A percentile compares a stretch with the other conserved stretches of the same genome.
These are phyloP conservation scores for Autographa pulchrina DNA, from an alignment of 2,888 invertebrate genomes.

Conservation along the genomic window DNA sequence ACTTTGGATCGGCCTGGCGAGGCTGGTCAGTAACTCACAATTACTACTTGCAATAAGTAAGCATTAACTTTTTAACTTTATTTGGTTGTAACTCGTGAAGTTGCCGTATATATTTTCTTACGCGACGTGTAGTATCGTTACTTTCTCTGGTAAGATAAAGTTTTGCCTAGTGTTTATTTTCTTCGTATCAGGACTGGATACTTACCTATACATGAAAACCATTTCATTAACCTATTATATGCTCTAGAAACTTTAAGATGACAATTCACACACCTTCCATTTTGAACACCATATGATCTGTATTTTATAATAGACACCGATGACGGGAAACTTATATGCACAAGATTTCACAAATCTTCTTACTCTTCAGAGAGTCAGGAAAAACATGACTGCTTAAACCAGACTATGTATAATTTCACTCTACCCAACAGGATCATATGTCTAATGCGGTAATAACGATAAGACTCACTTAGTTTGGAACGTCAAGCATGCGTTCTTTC, in stretches of 20 bases:
- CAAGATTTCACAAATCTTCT: not conserved
- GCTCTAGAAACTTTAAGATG: no score
- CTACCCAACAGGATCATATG: not conserved
- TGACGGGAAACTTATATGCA: not conserved
- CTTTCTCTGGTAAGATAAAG: not conserved
- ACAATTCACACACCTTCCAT: no score
- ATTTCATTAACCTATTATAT: no score
- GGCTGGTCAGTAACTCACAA: conserved; percentile 15
- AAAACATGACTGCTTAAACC: not conserved
- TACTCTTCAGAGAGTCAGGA: not conserved
- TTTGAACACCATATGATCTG: no score
- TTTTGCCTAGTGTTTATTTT: not conserved
- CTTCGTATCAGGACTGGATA: no score
- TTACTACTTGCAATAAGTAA: conserved; percentile 4
- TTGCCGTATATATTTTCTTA: not conserved
- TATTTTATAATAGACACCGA: not conserved
- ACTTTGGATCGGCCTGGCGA: conserved; percentile 29
- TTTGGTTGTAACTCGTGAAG: not conserved
- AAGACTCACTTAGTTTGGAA: not conserved
- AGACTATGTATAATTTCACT: not conserved
- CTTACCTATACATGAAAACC: no score
- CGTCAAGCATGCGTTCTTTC: not conserved
- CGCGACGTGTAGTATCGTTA: not conserved
- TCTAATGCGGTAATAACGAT: conserved; percentile 4
- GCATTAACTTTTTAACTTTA: not conserved